These are phyloP conservation scores for Ornithoptera alexandrae DNA, from an alignment of 2,888 invertebrate species.

Conservation along the genomic window DNA sequence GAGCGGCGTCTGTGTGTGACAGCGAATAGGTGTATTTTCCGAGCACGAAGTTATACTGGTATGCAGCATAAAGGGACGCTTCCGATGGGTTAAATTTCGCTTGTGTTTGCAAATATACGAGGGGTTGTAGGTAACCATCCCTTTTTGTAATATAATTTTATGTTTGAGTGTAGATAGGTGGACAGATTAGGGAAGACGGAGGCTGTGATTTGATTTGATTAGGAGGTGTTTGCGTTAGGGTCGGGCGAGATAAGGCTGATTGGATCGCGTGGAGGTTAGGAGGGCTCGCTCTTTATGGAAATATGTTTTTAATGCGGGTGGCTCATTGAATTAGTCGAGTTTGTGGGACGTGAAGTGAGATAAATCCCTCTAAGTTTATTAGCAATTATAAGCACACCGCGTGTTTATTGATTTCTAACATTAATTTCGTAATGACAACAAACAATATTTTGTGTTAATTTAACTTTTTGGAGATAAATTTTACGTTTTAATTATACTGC, in stretches of 20 bases:
- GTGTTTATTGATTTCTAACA: slow-evolving; percentile 7
- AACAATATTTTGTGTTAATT: not conserved
- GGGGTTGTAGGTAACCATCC: slow-evolving; percentile 73
- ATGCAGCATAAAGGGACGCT: slow-evolving; percentile 65
- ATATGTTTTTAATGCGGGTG: slow-evolving; percentile 79
- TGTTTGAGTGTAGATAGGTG: slow-evolving; percentile 76
- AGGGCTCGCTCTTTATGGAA: slow-evolving; percentile 63
- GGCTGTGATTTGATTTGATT: slow-evolving; percentile 80
- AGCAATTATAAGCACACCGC: slow-evolving; percentile 46
- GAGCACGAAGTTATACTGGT: slow-evolving; percentile 65
- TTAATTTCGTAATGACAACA: not conserved
- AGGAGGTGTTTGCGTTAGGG: slow-evolving; percentile 76
- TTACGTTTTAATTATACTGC: not conserved
- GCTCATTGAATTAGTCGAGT: slow-evolving; percentile 76
- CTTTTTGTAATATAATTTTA: slow-evolving; percentile 79
- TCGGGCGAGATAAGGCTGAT: slow-evolving; percentile 75
- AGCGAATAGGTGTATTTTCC: slow-evolving; percentile 62
- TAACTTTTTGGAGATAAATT: not conserved
- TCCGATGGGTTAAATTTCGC: slow-evolving; percentile 77
- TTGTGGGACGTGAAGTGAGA: slow-evolving; percentile 62
- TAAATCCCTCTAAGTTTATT: slow-evolving; percentile 63
- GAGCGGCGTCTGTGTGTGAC: slow-evolving; percentile 48
- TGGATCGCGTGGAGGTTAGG: slow-evolving; percentile 64
- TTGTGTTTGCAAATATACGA: slow-evolving; percentile 79
- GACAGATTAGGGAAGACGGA: slow-evolving; percentile 78